These are phyloP conservation scores for Dicerorhinus sumatrensis DNA, from an alignment of 2,113 vertebrate species.

Conservation along the genomic window DNA sequence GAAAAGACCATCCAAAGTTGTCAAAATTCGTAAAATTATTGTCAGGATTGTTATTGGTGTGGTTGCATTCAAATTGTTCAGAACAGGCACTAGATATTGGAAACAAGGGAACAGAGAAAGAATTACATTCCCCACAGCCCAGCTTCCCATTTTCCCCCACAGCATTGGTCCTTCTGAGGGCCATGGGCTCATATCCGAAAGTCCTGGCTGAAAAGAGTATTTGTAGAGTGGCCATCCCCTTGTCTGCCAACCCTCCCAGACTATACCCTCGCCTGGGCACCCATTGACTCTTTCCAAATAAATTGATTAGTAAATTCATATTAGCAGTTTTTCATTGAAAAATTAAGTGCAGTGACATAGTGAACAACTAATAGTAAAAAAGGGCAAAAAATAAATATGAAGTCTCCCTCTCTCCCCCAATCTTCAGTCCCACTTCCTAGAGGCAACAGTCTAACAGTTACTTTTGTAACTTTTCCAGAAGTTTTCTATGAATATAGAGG, in stretches of 20 bases:
- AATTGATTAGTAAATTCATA: background rate
- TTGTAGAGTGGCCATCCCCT: no score
- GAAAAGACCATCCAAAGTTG: slow-evolving; percentile 79
- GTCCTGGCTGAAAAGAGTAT: background rate
- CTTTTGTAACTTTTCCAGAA: background rate
- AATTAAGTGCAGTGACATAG: background rate
- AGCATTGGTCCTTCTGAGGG: background rate
- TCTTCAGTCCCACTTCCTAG: background rate
- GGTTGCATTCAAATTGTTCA: background rate
- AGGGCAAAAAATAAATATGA: no score
- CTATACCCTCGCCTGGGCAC: background rate
- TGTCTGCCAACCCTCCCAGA: background rate
- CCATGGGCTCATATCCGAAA: background rate
- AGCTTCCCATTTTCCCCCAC: no score
- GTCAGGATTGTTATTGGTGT: slow-evolving; percentile 62
- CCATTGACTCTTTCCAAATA: background rate
- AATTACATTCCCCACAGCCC: background rate
- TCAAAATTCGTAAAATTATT: slow-evolving; percentile 77
- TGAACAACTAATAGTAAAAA: background rate
- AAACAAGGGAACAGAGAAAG: slow-evolving; percentile 59
- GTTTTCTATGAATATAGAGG: background rate
- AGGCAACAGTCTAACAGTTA: background rate
- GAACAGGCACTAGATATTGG: slow-evolving; percentile 64
- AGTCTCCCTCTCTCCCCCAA: background rate
- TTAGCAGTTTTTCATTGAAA: background rate